Percentiles rank a stretch among this genome's conserved stretches.
Conservation (phyloP, 2,888 invertebrate genomes). For the Drepana falcataria region DNA sequence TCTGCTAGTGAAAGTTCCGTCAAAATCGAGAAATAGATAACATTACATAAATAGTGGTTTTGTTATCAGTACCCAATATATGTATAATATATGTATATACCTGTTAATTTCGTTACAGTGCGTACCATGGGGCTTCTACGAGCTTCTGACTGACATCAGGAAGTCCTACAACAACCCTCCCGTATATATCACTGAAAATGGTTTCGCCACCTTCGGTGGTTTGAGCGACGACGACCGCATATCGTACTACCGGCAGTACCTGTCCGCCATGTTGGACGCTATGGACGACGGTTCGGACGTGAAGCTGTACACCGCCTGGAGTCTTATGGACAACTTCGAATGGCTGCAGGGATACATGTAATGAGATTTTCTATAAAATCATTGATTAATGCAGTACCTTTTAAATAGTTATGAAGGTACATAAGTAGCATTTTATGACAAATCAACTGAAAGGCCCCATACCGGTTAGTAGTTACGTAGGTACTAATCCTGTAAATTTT, state of each 20-base stretch:
- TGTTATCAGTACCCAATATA: too few relatives aligned
- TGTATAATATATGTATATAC: background rate
- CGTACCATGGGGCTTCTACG: slow-evolving; percentile 77
- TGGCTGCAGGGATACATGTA: slow-evolving; percentile 74
- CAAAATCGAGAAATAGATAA: too few relatives aligned
- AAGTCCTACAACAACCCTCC: slow-evolving; percentile 67
- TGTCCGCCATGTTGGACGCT: slow-evolving; percentile 51
- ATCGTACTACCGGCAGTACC: slow-evolving; percentile 45
- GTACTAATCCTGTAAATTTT: too few relatives aligned
- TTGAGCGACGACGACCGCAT: slow-evolving; percentile 59
- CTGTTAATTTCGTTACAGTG: slow-evolving; percentile 25
- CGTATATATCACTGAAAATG: slow-evolving; percentile 79
- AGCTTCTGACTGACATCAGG: slow-evolving; percentile 67
- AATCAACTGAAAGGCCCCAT: too few relatives aligned
- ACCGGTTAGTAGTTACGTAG: too few relatives aligned
- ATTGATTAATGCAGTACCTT: too few relatives aligned
- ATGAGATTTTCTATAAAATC: slow-evolving; percentile 18
- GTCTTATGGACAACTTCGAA: slow-evolving; percentile 80
- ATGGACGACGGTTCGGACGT: slow-evolving; percentile 55
- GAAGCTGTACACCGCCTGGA: slow-evolving; percentile 76
- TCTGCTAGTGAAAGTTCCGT: too few relatives aligned
- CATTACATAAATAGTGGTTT: too few relatives aligned
- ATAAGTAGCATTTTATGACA: too few relatives aligned
- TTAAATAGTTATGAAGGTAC: too few relatives aligned
- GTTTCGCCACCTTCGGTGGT: slow-evolving; percentile 38